phyloP scores from a whole-genome alignment of 1,140 invertebrate genomes.

The Sycobia sp. region DNA sequence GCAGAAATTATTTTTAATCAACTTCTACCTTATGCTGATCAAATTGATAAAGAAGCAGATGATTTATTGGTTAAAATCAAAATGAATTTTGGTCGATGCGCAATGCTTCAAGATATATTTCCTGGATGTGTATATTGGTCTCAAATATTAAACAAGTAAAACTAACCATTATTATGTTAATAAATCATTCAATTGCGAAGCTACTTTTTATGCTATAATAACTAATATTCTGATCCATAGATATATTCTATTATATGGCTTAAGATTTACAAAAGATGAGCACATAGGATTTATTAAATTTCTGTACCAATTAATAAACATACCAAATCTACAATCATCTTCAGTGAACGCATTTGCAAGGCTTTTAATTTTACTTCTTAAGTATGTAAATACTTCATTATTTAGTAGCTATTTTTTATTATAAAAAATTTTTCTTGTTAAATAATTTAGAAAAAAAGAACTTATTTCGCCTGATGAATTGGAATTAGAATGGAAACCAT shows the following conservation, averaged over 20 bases:
- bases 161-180: background rate
- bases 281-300: constrained; percentile 84
- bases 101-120: constrained; percentile 72
- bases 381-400: constrained; percentile 57
- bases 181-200: too few relatives aligned
- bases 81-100: constrained; percentile 69
- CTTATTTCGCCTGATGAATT: constrained; percentile 81
- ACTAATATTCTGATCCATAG: constrained; percentile 61
- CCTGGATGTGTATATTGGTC: constrained; percentile 71
- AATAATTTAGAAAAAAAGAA: constrained; percentile 70
- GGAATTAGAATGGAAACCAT: constrained; percentile 81
- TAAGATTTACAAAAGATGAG: constrained; percentile 88
- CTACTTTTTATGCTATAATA: background rate
- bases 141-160: constrained; percentile 68
- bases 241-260: constrained; percentile 82
- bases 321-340: constrained; percentile 76
- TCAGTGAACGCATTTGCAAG: constrained; percentile 72
- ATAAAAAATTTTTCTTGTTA: background rate
- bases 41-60: constrained; percentile 70
- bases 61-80: constrained; percentile 69
- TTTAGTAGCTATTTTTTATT: too few relatives aligned
- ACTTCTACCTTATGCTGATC: constrained; percentile 70
- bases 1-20: constrained; percentile 70
- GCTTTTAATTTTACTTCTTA: constrained; percentile 62
- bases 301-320: constrained; percentile 76